Evolutionary conservation across 2,888 invertebrate genomes (phyloP).

Genomic region (Cryptocephalus moraei): DNA sequence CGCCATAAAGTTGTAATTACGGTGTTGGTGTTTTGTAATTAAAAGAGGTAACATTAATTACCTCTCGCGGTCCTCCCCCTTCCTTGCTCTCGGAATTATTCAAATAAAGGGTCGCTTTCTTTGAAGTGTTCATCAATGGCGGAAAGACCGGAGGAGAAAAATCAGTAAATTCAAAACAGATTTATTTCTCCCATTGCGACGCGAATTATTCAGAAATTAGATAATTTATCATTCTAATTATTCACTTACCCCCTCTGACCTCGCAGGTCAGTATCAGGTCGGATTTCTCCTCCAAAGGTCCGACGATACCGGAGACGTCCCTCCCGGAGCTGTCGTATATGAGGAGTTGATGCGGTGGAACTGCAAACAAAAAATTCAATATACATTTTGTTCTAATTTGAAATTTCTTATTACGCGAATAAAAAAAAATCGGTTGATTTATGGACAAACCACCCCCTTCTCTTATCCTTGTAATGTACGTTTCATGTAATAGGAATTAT

Average conservation of each 20-base stretch:
- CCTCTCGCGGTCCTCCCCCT: neutral
- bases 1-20: slow-evolving; percentile 16
- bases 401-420: too few relatives aligned
- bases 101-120: neutral
- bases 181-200: too few relatives aligned
- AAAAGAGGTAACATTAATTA: slow-evolving; percentile 9
- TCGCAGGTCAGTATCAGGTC: slow-evolving; percentile 75
- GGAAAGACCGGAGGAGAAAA: neutral
- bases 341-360: slow-evolving; percentile 79
- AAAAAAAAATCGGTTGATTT: too few relatives aligned
- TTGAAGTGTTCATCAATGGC: neutral
- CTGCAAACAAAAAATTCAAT: slow-evolving; percentile 44
- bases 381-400: neutral
- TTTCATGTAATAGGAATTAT: too few relatives aligned
- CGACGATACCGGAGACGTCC: slow-evolving; percentile 66
- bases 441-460: too few relatives aligned
- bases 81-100: neutral
- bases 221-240: neutral
- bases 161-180: neutral
- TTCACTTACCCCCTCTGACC: slow-evolving; percentile 73
- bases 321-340: slow-evolving; percentile 77
- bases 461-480: too few relatives aligned
- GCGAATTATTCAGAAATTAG: neutral
- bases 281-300: slow-evolving; percentile 73
- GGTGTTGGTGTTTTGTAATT: slow-evolving; percentile 16